These are phyloP conservation scores for Alca torda DNA, from an alignment of 2,797 vertebrate genomes.

Conservation along the genomic window DNA sequence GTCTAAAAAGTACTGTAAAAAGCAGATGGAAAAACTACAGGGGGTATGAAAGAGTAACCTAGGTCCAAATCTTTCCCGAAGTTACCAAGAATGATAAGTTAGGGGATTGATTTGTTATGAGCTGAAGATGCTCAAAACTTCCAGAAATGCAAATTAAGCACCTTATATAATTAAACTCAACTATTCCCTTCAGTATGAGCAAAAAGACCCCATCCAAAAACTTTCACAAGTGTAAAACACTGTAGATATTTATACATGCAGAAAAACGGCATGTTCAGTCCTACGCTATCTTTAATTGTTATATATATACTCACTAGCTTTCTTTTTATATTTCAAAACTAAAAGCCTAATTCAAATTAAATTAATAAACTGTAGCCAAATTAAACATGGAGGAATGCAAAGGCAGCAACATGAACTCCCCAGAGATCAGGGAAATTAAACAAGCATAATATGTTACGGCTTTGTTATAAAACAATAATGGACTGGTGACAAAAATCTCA, in stretches of 20 bases:
- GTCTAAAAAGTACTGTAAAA: neutral
- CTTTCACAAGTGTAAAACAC: neutral
- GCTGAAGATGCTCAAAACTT: neutral
- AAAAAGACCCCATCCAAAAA: neutral
- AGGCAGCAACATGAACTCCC: neutral
- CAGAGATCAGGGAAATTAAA: slow-evolving; percentile 7
- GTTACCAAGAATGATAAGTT: neutral
- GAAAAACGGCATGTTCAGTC: neutral
- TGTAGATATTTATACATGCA: neutral
- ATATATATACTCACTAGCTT: neutral
- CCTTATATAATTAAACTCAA: neutral
- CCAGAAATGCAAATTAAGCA: neutral
- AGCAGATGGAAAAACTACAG: neutral
- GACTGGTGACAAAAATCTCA: neutral
- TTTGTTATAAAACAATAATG: neutral
- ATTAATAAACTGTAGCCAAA: neutral
- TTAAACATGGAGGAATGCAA: neutral
- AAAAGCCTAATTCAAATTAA: neutral
- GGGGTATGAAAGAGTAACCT: neutral
- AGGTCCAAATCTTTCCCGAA: neutral
- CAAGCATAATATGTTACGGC: neutral
- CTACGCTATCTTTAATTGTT: neutral
- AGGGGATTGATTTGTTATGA: neutral
- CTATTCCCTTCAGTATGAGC: neutral
- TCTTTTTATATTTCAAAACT: neutral